These are phyloP conservation scores for Cotesia typhae DNA, from an alignment of 1,140 invertebrate genomes.

Conservation along the genomic window DNA sequence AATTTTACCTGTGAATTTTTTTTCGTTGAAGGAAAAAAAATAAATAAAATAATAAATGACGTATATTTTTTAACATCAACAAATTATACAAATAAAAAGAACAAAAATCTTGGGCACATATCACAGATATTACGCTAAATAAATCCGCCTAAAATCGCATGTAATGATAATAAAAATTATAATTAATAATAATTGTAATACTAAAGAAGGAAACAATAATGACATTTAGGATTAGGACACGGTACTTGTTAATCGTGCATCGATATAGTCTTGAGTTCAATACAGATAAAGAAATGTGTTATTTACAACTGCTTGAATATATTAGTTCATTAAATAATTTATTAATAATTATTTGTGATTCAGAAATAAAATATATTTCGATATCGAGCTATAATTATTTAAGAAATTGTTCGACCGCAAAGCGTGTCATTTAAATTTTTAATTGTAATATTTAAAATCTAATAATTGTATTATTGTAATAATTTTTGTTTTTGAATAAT, in stretches of 20 bases:
- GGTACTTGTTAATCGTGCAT: no score
- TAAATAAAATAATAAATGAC: background rate
- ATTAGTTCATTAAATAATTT: no score
- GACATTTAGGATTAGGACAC: no score
- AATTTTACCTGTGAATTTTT: conserved; percentile 2
- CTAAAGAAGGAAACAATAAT: background rate
- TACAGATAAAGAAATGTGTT: no score
- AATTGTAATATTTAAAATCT: no score
- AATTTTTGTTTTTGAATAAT: conserved; percentile 10
- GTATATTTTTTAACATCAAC: background rate
- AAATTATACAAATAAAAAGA: conserved; percentile 2
- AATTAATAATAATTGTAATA: background rate
- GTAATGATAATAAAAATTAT: background rate
- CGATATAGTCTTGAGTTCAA: no score
- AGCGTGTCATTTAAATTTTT: no score
- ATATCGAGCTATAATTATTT: conserved; percentile 12
- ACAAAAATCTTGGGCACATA: conserved; percentile 31
- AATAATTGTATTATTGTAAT: background rate
- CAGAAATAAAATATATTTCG: conserved; percentile 26
- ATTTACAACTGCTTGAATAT: no score
- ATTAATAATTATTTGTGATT: background rate
- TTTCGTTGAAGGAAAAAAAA: conserved; percentile 17
- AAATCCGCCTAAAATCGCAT: conserved; percentile 20
- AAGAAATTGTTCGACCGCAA: no score
- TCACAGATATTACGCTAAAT: conserved; percentile 5